Conservation (phyloP, 2,797 vertebrate genomes). For the Acrocephalus scirpaceus region DNA sequence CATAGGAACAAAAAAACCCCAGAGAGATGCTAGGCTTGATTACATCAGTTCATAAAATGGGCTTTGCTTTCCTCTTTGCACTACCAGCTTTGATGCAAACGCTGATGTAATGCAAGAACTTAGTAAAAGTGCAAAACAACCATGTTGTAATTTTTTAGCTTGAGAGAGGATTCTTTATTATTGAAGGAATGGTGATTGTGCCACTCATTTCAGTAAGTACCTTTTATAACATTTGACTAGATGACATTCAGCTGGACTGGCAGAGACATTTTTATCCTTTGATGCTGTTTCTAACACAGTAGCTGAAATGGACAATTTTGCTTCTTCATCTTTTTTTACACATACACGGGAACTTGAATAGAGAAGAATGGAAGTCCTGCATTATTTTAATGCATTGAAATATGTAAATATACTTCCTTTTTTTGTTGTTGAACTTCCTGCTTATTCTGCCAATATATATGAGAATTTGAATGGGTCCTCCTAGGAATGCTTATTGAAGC, state of each 20-base stretch:
- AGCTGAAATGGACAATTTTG: neutral
- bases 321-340: neutral
- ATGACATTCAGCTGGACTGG: neutral
- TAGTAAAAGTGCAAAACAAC: neutral
- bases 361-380: neutral
- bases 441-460: neutral
- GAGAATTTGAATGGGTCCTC: neutral
- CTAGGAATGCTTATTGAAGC: neutral
- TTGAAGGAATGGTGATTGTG: neutral
- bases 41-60: conserved; percentile 27
- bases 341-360: neutral
- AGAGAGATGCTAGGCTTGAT: neutral
- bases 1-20: neutral
- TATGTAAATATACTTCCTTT: neutral
- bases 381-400: conserved; percentile 4
- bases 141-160: neutral
- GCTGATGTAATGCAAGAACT: conserved; percentile 1
- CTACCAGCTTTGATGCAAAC: conserved; percentile 29
- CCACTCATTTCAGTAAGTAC: neutral
- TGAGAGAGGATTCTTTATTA: neutral
- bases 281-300: neutral
- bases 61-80: conserved; percentile 24
- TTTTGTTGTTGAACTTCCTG: neutral
- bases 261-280: neutral
- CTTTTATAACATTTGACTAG: neutral